Base-by-base conservation (phyloP, 2,797 vertebrate species). In the Megalops cyprinoides region DNA sequence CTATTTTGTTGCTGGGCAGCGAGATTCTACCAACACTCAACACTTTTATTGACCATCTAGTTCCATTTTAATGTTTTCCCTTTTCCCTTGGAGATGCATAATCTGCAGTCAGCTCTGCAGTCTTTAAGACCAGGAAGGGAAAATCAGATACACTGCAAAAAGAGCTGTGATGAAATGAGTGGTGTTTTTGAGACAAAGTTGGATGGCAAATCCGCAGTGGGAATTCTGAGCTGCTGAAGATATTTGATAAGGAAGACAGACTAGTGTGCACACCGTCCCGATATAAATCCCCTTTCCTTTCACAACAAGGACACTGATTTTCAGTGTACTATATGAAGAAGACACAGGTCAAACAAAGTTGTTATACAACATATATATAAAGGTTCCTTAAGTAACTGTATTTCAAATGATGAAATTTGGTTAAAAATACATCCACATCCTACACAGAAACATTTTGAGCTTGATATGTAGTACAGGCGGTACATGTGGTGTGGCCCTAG, bases 31-130 rank as follows among this genome's bases (percentile, higher is more conserved):
- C 2, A 62, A 28, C 23, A n/a, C 65, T 69, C 65, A 34, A 69
- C 39, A 69, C 18, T 69, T 55, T 73, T 23, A 49, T 56, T 75
- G 79, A 49, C 79, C 73, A 80, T 75, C 79, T 74, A 71, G 42
- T 25, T 75, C 53, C 53, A 55, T 62, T 60, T 18, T 7, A 79
- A 48, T 79, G 44, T 58, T 44, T 58, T 69, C 42, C 6, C 37
- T 37, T 42, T 69, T 23, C 5, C 15, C 65, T 4, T 20, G 4
- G 14, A 42, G 65, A 69, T 42, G 15, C 37, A 69, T 69, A 69
- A 69, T 69, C 65, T 69, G 65, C 65, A 69, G 65, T 39, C 65
- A 69, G 65, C 73, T 51, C 49, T 31, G 14, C 73, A 51, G 73
- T 25, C 49, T 48, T 51, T n/a, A 39, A 74, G 42, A 23, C 25